Percentiles rank a stretch among this genome's conserved stretches.
Evolutionary conservation across 2,797 vertebrate genomes (phyloP).

Genomic region (Molossus molossus): DNA sequence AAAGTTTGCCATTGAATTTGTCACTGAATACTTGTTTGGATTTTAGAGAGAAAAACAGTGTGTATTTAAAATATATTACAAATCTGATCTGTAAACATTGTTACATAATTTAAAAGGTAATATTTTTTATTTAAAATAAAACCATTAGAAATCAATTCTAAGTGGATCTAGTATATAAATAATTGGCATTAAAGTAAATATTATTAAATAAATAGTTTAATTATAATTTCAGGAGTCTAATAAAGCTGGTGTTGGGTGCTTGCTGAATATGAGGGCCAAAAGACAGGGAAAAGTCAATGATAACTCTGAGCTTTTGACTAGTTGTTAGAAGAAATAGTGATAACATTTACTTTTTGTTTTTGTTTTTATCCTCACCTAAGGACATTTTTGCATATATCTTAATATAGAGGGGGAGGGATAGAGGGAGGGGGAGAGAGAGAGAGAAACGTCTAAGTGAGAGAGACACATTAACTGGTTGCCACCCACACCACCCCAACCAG

Average conservation of each 20-base stretch:
- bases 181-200: constrained; percentile 47
- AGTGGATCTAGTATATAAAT: constrained; percentile 5
- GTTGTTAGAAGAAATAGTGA: background rate
- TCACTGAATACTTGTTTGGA: background rate
- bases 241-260: background rate
- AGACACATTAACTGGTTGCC: too few species aligned
- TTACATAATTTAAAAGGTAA: constrained; percentile 42
- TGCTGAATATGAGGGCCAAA: background rate
- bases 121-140: constrained; percentile 67
- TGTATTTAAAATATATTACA: constrained; percentile 53
- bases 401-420: too few species aligned
- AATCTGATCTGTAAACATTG: constrained; percentile 42
- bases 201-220: constrained; percentile 56
- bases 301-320: background rate
- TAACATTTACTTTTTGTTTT: background rate
- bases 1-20: constrained; percentile 62
- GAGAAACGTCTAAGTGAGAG: too few species aligned
- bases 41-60: constrained; percentile 50
- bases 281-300: background rate
- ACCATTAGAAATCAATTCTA: constrained; percentile 44
- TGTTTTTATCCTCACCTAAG: too few species aligned
- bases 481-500: too few species aligned
- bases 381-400: too few species aligned
- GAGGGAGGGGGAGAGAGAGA: too few species aligned
- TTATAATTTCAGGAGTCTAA: constrained; percentile 19